Conservation (phyloP, 2,113 vertebrate species). For the Apeltes quadracus region DNA sequence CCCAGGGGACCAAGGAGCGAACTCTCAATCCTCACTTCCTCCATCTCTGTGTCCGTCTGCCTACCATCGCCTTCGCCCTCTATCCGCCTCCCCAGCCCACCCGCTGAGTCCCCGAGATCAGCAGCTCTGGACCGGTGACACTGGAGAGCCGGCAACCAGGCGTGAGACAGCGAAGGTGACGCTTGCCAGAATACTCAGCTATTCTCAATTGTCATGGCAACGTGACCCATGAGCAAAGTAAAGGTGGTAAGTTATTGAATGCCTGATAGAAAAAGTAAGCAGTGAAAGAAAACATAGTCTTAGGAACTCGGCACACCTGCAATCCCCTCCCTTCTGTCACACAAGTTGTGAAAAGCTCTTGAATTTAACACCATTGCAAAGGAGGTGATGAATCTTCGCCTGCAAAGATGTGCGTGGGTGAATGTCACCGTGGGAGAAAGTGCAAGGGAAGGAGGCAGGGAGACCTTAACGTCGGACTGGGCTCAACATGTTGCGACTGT, state of each 20-base stretch:
- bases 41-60: neutral
- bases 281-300: neutral
- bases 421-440: constrained; percentile 28
- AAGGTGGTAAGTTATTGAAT: constrained; percentile 33
- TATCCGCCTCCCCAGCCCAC: constrained; percentile 33
- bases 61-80: constrained; percentile 15
- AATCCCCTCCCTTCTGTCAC: neutral
- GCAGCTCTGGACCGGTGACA: constrained; percentile 44
- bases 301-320: neutral
- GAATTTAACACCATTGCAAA: neutral
- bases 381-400: constrained; percentile 24
- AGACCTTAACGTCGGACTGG: constrained; percentile 46
- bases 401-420: constrained; percentile 10
- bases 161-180: constrained; percentile 90
- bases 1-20: constrained; percentile 17
- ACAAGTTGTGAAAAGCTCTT: constrained; percentile 1
- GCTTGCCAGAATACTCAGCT: constrained; percentile 80
- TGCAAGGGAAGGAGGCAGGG: constrained; percentile 51
- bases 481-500: constrained; percentile 81
- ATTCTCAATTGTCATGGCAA: constrained; percentile 88
- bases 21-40: constrained; percentile 13
- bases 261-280: constrained; percentile 8
- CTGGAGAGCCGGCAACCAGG: constrained; percentile 79
- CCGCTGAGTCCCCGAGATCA: constrained; percentile 32
- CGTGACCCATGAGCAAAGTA: constrained; percentile 65